phyloP scores from a whole-genome alignment of 2,888 invertebrate species.

The Andrena praecox region DNA sequence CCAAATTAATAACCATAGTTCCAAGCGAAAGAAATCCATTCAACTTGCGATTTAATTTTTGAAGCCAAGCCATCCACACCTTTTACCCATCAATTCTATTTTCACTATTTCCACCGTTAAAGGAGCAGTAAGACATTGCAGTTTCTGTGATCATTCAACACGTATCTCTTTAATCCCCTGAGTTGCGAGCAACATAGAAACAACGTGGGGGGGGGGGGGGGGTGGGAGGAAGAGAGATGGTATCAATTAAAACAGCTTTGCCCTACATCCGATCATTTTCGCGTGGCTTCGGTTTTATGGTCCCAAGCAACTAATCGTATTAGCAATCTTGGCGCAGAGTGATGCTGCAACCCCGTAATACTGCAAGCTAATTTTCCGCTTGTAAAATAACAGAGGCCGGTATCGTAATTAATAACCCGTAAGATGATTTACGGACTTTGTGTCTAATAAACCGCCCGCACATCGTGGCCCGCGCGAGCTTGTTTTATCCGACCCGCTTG shows the following conservation, averaged over 20 bases:
- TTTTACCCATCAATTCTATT: no score
- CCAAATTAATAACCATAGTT: not conserved
- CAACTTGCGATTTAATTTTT: not conserved
- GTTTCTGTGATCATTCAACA: no score
- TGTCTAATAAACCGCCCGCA: constrained; percentile 55
- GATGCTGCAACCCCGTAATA: constrained; percentile 51
- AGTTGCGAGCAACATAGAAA: not conserved
- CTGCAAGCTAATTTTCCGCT: constrained; percentile 59
- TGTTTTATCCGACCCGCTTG: constrained; percentile 34
- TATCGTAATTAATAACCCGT: constrained; percentile 65
- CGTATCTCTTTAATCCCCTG: no score
- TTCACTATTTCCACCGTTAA: no score
- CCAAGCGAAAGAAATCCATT: not conserved
- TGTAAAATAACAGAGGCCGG: constrained; percentile 50
- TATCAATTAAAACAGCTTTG: not conserved
- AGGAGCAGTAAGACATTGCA: no score
- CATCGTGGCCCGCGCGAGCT: constrained; percentile 9
- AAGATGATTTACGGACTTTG: constrained; percentile 63
- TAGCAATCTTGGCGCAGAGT: constrained; percentile 46
- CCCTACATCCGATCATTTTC: constrained; percentile 11
- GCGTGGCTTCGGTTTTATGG: constrained; percentile 3
- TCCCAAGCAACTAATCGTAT: constrained; percentile 46
- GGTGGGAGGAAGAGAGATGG: not conserved
- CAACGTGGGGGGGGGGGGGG: no score
- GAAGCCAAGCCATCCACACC: no score